Evolutionary conservation across 92 coral and sea anemone genomes (phyloP).

Genomic region (Anthopleura xanthogrammica): DNA sequence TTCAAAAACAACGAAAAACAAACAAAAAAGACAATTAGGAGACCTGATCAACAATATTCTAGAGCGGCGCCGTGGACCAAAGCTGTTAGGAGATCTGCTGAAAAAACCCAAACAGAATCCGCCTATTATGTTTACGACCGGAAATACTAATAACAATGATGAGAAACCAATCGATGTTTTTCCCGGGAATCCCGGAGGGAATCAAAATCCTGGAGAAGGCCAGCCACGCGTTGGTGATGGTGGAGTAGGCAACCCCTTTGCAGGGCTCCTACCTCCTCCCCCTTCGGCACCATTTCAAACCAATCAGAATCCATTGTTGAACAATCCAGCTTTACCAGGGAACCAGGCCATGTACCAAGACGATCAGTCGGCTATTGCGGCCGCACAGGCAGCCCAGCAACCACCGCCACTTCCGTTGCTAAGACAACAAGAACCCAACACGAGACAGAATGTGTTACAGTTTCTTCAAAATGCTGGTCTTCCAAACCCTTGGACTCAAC

Average conservation of each 20-base stretch:
- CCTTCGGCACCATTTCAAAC: slow-evolving; percentile 11
- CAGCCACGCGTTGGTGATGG: slow-evolving; percentile 21
- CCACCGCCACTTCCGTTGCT: slow-evolving; percentile 8
- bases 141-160: slow-evolving; percentile 29
- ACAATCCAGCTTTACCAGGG: background rate
- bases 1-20: background rate
- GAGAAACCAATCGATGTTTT: slow-evolving; percentile 71
- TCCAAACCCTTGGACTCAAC: slow-evolving; percentile 18
- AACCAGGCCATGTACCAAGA: slow-evolving; percentile 7
- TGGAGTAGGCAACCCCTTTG: slow-evolving; percentile 2
- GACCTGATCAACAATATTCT: slow-evolving; percentile 47
- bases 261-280: background rate
- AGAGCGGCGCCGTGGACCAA: slow-evolving; percentile 71
- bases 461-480: slow-evolving; percentile 22
- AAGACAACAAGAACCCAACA: slow-evolving; percentile 10
- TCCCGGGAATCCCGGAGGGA: slow-evolving; percentile 43
- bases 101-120: slow-evolving; percentile 43
- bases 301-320: slow-evolving; percentile 11
- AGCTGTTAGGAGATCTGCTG: slow-evolving; percentile 42
- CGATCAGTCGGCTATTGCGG: slow-evolving; percentile 13
- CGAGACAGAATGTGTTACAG: slow-evolving; percentile 14
- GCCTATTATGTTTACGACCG: slow-evolving; percentile 27
- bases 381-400: slow-evolving; percentile 18
- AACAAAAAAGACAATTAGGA: slow-evolving; percentile 58
- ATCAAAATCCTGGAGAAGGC: slow-evolving; percentile 4